Percentiles rank a stretch among this genome's conserved stretches.
phyloP scores from a whole-genome alignment of 2,113 vertebrate species.

The Poecilia latipinna region DNA sequence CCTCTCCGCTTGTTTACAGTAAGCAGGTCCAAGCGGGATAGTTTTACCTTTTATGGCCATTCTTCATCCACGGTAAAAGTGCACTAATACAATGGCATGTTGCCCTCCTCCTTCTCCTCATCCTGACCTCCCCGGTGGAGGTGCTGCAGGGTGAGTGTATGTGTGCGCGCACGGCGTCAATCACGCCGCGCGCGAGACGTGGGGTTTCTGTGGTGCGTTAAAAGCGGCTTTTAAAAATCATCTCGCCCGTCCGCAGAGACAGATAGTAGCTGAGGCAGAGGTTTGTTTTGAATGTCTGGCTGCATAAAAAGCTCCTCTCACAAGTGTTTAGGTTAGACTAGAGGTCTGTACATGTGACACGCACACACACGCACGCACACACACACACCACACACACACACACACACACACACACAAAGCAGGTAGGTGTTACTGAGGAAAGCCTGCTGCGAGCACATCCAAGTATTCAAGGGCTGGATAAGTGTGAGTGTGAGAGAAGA shows the following conservation, averaged over 20 bases:
- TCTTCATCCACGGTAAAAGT: slow-evolving; percentile 75
- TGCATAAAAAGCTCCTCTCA: slow-evolving; percentile 70
- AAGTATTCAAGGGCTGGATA: slow-evolving; percentile 21
- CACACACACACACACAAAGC: slow-evolving; percentile 13
- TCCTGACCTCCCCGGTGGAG: slow-evolving; percentile 60
- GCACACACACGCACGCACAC: background rate
- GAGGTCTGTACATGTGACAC: slow-evolving; percentile 19
- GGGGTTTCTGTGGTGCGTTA: slow-evolving; percentile 45
- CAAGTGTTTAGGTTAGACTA: slow-evolving; percentile 72
- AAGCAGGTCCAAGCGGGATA: slow-evolving; percentile 72
- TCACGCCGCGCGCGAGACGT: slow-evolving; percentile 28
- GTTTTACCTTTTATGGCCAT: slow-evolving; percentile 80
- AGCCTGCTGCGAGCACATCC: slow-evolving; percentile 45
- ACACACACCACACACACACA: slow-evolving; percentile 9
- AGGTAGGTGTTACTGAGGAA: slow-evolving; percentile 61
- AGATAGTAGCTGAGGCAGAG: slow-evolving; percentile 49
- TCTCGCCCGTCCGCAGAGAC: slow-evolving; percentile 45
- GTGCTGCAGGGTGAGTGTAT: slow-evolving; percentile 32
- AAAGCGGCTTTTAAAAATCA: slow-evolving; percentile 70
- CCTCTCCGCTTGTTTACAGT: slow-evolving; percentile 78
- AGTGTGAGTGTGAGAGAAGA: slow-evolving; percentile 26
- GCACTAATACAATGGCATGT: slow-evolving; percentile 69
- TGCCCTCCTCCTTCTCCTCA: slow-evolving; percentile 67
- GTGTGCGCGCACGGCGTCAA: slow-evolving; percentile 1
- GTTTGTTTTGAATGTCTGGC: slow-evolving; percentile 70